Conservation (phyloP, 2,113 vertebrate species). For the Marmota monax region DNA sequence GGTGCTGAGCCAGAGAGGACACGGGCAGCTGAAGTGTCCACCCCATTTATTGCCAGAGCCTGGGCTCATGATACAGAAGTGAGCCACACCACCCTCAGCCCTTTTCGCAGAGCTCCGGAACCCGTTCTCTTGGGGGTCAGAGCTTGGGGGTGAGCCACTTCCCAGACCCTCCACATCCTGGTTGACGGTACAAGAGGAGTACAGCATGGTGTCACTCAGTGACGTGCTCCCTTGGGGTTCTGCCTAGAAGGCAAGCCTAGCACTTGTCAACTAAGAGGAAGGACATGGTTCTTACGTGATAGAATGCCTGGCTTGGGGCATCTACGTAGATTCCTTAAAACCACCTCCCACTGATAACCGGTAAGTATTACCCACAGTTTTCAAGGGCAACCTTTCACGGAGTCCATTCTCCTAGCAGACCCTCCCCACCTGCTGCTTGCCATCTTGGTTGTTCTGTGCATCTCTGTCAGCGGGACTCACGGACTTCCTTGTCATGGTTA, state of each 20-base stretch:
- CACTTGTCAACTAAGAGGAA: neutral
- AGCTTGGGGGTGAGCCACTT: neutral
- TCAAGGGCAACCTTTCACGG: neutral
- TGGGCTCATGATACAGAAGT: neutral
- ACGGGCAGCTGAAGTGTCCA: neutral
- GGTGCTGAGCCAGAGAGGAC: neutral
- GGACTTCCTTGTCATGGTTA: neutral
- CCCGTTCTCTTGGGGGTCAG: neutral
- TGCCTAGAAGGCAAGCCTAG: neutral
- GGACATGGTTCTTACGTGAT: neutral
- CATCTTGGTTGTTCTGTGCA: neutral
- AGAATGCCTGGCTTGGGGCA: neutral
- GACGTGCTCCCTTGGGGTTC: neutral
- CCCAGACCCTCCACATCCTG: neutral
- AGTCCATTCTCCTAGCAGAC: neutral
- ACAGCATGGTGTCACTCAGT: rapidly evolving
- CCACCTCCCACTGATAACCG: too few species aligned
- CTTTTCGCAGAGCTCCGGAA: neutral
- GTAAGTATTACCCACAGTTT: neutral
- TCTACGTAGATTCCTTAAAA: neutral
- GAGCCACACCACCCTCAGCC: neutral
- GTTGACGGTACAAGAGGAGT: neutral
- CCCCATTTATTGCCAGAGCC: too few species aligned
- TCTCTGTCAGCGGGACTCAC: too few species aligned
- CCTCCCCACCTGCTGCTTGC: neutral